Conservation (phyloP, 2,797 vertebrate species). For the Catostomus latipinnis region DNA sequence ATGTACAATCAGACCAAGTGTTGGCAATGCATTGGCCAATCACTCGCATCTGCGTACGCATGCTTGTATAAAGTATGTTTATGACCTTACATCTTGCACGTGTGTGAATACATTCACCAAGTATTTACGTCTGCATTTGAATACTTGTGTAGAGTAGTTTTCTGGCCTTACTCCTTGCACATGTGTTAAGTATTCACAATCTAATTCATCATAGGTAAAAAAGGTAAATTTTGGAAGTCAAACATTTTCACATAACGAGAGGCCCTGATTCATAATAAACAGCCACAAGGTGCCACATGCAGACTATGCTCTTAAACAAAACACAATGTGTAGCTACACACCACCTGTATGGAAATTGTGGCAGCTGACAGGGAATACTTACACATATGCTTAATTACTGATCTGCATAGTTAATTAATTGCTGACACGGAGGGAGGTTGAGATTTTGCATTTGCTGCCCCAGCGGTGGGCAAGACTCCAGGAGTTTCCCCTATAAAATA, state of each 20-base stretch:
- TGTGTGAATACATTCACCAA: too few species aligned
- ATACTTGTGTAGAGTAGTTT: too few species aligned
- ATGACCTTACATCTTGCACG: too few species aligned
- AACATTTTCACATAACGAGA: background rate
- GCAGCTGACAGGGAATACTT: conserved; percentile 20
- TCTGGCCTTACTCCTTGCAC: too few species aligned
- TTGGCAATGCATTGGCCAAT: too few species aligned
- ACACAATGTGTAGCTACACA: background rate
- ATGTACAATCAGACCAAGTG: too few species aligned
- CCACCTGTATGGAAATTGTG: conserved; percentile 8
- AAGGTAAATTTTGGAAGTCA: background rate
- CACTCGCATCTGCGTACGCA: too few species aligned
- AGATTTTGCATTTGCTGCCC: conserved; percentile 41
- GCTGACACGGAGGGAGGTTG: conserved; percentile 47
- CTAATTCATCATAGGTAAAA: too few species aligned
- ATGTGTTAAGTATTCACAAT: too few species aligned
- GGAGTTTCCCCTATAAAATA: conserved; percentile 22
- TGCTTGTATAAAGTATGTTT: too few species aligned
- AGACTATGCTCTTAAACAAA: background rate
- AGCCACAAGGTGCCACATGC: background rate
- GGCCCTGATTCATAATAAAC: background rate
- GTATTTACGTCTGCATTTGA: too few species aligned
- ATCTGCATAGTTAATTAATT: conserved; percentile 53
- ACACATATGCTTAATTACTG: conserved; percentile 44
- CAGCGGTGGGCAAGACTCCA: conserved; percentile 39